phyloP scores from a whole-genome alignment of 2,888 invertebrate genomes.

The Himalopsyche tibetana region DNA sequence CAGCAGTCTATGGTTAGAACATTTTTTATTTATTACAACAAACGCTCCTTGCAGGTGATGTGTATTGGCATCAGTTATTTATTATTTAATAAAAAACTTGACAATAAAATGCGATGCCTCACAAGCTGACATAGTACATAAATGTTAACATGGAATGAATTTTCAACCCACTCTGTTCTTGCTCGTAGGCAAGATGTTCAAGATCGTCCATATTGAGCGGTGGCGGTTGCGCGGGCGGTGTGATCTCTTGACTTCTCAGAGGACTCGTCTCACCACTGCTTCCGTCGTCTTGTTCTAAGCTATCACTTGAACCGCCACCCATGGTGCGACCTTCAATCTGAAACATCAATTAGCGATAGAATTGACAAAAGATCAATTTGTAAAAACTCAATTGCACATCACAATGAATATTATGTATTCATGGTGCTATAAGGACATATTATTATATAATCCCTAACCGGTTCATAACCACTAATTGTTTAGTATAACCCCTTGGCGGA shows the following conservation, averaged over 20 bases:
- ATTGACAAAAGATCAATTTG: background rate
- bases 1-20: no score
- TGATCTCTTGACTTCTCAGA: conserved; percentile 64
- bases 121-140: no score
- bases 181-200: conserved; percentile 60
- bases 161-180: conserved; percentile 61
- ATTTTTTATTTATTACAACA: no score
- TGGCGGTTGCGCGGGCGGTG: conserved; percentile 47
- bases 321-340: conserved; percentile 70
- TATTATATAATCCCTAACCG: no score
- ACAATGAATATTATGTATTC: background rate
- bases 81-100: no score
- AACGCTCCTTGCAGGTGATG: no score
- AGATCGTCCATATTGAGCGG: conserved; percentile 62
- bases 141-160: no score
- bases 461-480: no score
- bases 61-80: no score
- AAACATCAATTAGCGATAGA: background rate
- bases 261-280: conserved; percentile 65
- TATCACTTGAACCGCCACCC: conserved; percentile 75
- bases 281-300: conserved; percentile 71
- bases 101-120: no score
- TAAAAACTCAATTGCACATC: background rate
- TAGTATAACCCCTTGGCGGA: no score
- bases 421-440: background rate